These are phyloP conservation scores for Chymomyza costata DNA, from an alignment of 1,140 invertebrate species.

Conservation along the genomic window DNA sequence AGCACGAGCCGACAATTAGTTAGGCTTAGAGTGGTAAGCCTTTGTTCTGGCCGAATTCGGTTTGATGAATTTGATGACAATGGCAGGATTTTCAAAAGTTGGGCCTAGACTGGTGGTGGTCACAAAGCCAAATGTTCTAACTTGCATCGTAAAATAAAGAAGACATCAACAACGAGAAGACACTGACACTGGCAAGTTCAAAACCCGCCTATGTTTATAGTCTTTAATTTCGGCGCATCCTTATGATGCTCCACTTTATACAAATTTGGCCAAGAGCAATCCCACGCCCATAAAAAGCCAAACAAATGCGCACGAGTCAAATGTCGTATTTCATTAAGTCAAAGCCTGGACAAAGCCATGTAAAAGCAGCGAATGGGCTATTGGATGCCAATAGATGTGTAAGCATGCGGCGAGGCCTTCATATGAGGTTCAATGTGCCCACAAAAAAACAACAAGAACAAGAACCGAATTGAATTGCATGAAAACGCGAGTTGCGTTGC, in stretches of 20 bases:
- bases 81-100: no score
- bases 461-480: conserved; percentile 64
- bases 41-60: conserved; percentile 8
- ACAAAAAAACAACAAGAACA: conserved; percentile 22
- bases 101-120: conserved; percentile 2
- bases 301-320: conserved; percentile 55
- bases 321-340: conserved; percentile 69
- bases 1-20: conserved; percentile 45
- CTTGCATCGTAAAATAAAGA: conserved; percentile 24
- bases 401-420: conserved; percentile 33
- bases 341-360: conserved; percentile 30
- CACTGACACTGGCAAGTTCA: no score
- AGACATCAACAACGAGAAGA: conserved; percentile 15
- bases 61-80: no score
- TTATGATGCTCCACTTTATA: conserved; percentile 26
- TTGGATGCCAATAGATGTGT: conserved; percentile 64
- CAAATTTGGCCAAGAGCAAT: conserved; percentile 52
- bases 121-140: no score
- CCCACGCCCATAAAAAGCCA: conserved; percentile 62
- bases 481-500: conserved; percentile 66
- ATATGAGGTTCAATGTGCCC: conserved; percentile 25
- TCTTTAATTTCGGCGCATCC: conserved; percentile 3
- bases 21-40: conserved; percentile 28
- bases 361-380: conserved; percentile 53
- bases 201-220: conserved; percentile 8